Percentiles rank a stretch among this genome's conserved stretches.
phyloP scores from a whole-genome alignment of 2,797 vertebrate genomes.

The Rhabdophis nuchalis region DNA sequence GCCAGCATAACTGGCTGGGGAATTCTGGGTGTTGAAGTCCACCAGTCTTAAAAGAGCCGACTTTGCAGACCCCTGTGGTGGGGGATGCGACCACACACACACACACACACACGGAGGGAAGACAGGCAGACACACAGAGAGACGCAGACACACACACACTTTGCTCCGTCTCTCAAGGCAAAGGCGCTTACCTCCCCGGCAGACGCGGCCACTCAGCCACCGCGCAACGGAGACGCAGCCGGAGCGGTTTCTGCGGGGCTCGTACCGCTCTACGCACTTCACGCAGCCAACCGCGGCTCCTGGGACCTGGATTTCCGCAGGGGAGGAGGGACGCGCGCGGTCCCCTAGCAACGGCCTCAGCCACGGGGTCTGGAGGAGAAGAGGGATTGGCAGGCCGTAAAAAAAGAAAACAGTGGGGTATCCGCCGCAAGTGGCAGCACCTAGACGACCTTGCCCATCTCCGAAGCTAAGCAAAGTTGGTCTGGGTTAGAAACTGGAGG shows the following conservation, averaged over 20 bases:
- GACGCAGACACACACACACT: too few species aligned
- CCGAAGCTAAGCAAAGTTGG: not conserved
- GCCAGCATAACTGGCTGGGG: too few species aligned
- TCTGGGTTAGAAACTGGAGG: not conserved
- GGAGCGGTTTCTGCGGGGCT: not conserved
- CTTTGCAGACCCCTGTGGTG: too few species aligned
- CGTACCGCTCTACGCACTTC: not conserved
- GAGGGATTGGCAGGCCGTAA: not conserved
- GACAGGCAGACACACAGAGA: too few species aligned
- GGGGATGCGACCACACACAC: too few species aligned
- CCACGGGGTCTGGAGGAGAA: not conserved
- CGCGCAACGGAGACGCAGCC: not conserved
- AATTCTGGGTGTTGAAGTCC: too few species aligned
- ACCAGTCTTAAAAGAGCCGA: too few species aligned
- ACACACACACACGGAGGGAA: too few species aligned
- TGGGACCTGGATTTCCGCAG: too few species aligned
- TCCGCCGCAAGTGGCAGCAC: not conserved
- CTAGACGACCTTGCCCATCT: not conserved
- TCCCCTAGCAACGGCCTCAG: constrained; percentile 18
- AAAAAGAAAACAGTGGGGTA: not conserved
- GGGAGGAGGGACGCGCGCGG: not conserved
- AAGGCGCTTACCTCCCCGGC: not conserved
- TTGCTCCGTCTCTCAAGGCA: too few species aligned
- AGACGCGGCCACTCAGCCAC: not conserved
- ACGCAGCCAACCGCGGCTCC: not conserved